These are phyloP conservation scores for Lacerta viridis DNA, from an alignment of 2,797 vertebrate species.

Conservation along the genomic window DNA sequence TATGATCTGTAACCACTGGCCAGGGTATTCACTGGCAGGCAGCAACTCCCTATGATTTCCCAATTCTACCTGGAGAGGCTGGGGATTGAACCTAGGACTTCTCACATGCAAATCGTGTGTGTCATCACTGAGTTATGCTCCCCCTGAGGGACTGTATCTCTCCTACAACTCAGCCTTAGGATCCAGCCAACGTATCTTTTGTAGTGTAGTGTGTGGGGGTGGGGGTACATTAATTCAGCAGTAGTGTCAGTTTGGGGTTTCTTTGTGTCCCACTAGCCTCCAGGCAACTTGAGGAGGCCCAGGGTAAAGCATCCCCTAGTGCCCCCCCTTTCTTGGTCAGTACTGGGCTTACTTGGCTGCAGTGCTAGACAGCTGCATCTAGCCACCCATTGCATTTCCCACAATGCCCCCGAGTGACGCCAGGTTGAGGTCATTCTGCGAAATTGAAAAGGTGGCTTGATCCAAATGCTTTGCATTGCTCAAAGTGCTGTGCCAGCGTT, in stretches of 20 bases:
- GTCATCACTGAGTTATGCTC: neutral
- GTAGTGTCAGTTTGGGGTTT: neutral
- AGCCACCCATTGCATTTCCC: neutral
- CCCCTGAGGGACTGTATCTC: neutral
- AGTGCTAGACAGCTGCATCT: neutral
- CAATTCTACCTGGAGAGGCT: neutral
- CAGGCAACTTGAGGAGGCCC: neutral
- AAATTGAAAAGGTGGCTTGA: neutral
- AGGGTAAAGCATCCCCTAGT: neutral
- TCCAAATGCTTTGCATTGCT: neutral
- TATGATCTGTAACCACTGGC: neutral
- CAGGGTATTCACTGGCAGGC: neutral
- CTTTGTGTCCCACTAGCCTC: neutral
- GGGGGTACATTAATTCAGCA: neutral
- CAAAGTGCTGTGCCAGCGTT: neutral
- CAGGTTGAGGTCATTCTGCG: neutral
- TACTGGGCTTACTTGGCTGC: neutral
- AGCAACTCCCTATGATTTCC: neutral
- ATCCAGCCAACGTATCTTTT: neutral
- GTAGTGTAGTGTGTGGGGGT: neutral
- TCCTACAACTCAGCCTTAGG: neutral
- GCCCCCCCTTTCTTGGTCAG: neutral
- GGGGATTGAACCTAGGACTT: neutral
- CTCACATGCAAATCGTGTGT: neutral
- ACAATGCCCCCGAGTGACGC: neutral